Conservation (phyloP, 2,797 vertebrate genomes). For the Cyclura pinguis region DNA sequence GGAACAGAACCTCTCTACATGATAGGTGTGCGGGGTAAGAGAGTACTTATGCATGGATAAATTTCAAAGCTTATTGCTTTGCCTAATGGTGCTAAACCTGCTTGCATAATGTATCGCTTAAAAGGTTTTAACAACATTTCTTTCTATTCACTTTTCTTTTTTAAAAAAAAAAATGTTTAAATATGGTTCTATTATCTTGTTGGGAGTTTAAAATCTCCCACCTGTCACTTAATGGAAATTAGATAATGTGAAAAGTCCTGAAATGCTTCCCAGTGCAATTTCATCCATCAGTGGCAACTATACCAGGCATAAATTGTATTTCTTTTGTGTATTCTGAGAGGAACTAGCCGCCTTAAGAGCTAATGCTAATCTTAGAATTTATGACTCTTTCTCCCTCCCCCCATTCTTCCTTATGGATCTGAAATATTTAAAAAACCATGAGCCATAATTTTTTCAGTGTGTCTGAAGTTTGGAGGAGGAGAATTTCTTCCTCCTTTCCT, state of each 20-base stretch:
- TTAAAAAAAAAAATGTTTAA: slow-evolving; percentile 25
- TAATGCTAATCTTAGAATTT: slow-evolving; percentile 70
- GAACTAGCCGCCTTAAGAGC: slow-evolving; percentile 68
- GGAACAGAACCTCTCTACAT: slow-evolving; percentile 9
- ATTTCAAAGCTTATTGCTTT: slow-evolving; percentile 64
- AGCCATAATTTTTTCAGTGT: neutral
- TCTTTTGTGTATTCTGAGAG: slow-evolving; percentile 50
- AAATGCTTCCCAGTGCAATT: slow-evolving; percentile 61
- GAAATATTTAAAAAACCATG: neutral
- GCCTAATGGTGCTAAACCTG: slow-evolving; percentile 62
- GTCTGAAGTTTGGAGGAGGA: neutral
- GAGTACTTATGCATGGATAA: slow-evolving; percentile 30
- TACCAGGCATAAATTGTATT: slow-evolving; percentile 68
- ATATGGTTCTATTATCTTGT: slow-evolving; percentile 44
- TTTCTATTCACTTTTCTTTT: slow-evolving; percentile 30
- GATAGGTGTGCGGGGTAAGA: neutral
- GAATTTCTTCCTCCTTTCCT: neutral
- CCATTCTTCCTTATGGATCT: slow-evolving; percentile 19
- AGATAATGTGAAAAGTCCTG: slow-evolving; percentile 58
- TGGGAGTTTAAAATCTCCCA: slow-evolving; percentile 44
- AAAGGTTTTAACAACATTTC: slow-evolving; percentile 58
- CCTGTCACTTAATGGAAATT: slow-evolving; percentile 53
- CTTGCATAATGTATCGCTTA: slow-evolving; percentile 22
- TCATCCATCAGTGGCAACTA: slow-evolving; percentile 52
- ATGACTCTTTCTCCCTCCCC: slow-evolving; percentile 53